A percentile compares a stretch with the other conserved stretches of the same genome.
These are phyloP conservation scores for Tenthredo mesomela DNA, from an alignment of 2,888 invertebrate genomes.

Conservation along the genomic window DNA sequence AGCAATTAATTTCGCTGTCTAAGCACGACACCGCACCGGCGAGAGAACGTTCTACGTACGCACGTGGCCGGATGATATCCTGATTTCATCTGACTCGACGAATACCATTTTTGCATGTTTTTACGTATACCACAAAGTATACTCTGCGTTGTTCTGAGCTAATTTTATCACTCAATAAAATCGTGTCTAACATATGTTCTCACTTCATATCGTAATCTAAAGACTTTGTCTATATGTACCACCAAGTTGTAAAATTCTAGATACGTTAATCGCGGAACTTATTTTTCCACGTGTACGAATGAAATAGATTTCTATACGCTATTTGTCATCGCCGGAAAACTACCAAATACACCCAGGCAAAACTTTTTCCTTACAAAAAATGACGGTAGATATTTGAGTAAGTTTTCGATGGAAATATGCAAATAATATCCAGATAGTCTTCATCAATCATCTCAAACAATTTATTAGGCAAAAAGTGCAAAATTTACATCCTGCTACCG, in stretches of 20 bases:
- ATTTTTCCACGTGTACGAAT: background rate
- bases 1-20: constrained; percentile 17
- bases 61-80: constrained; percentile 33
- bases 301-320: background rate
- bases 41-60: background rate
- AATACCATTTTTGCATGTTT: background rate
- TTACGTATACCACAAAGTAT: background rate
- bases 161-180: background rate
- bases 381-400: background rate
- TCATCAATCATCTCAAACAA: background rate
- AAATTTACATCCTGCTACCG: background rate
- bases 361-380: background rate
- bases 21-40: background rate
- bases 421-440: background rate
- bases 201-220: background rate
- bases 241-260: background rate
- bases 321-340: background rate
- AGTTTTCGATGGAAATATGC: background rate
- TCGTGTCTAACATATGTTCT: too few relatives aligned
- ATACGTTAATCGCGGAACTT: background rate
- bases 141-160: background rate
- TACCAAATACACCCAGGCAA: background rate
- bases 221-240: background rate
- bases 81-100: constrained; percentile 19
- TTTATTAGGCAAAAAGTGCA: background rate